A percentile compares a stretch with the other conserved stretches of the same genome.
Evolutionary conservation across 1,140 invertebrate genomes (phyloP).

Genomic region (Penaeus indicus): DNA sequence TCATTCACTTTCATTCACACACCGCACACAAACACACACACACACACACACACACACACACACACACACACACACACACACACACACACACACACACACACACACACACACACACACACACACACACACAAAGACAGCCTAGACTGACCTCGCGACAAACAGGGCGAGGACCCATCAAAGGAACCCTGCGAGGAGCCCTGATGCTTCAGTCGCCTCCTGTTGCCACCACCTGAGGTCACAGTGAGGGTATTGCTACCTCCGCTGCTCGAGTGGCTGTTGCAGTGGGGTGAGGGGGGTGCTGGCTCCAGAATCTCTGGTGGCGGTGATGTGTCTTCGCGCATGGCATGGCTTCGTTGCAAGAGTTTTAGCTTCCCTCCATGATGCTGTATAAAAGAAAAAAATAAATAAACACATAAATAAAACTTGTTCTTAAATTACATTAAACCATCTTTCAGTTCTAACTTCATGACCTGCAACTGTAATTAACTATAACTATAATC

Average conservation of each 20-base stretch:
- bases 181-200: conserved; percentile 78
- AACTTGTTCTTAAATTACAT: neutral
- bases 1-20: too few relatives aligned
- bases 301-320: conserved; percentile 77
- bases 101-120: too few relatives aligned
- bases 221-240: conserved; percentile 42
- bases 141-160: conserved; percentile 75
- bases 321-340: conserved; percentile 87
- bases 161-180: conserved; percentile 76
- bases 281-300: conserved; percentile 70
- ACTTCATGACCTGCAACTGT: too few relatives aligned
- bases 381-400: conserved; percentile 18
- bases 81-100: neutral
- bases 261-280: conserved; percentile 61
- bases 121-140: neutral
- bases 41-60: neutral
- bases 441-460: neutral
- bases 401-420: neutral
- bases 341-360: conserved; percentile 88
- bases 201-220: conserved; percentile 74
- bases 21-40: too few relatives aligned
- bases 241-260: conserved; percentile 48
- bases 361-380: conserved; percentile 76
- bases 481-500: too few relatives aligned
- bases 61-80: neutral